A percentile compares a stretch with the other conserved stretches of the same genome.
Conservation (phyloP, 2,888 invertebrate species). For the Ornithoptera priamus region DNA sequence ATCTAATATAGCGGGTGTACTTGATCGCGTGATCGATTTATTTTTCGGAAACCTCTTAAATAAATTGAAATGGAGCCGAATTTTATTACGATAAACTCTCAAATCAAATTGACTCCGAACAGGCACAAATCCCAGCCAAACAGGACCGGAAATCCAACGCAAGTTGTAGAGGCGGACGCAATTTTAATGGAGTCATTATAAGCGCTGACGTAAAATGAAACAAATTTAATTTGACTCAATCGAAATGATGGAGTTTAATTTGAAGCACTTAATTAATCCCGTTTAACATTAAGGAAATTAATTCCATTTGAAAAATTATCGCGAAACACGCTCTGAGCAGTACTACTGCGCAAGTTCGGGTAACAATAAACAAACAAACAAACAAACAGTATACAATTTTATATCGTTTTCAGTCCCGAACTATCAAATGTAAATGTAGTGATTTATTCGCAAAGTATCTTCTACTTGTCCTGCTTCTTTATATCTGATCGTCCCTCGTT, state of each 20-base stretch:
- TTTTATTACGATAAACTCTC: constrained; percentile 26
- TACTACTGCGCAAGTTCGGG: too few relatives aligned
- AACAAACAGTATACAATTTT: too few relatives aligned
- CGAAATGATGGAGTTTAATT: constrained; percentile 16
- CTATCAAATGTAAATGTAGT: too few relatives aligned
- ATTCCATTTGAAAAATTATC: too few relatives aligned
- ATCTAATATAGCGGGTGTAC: too few relatives aligned
- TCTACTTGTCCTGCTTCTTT: too few relatives aligned
- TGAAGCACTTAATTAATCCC: constrained; percentile 7
- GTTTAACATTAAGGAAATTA: constrained; percentile 2
- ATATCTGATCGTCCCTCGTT: too few relatives aligned
- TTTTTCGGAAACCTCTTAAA: constrained; percentile 23
- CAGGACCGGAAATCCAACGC: constrained; percentile 11
- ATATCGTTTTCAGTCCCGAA: too few relatives aligned
- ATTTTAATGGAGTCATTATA: constrained; percentile 33
- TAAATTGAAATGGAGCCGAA: constrained; percentile 22
- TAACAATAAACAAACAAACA: too few relatives aligned
- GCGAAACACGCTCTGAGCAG: too few relatives aligned
- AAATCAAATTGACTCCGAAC: constrained; percentile 31
- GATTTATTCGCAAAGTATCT: too few relatives aligned
- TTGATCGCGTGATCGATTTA: constrained; percentile 1
- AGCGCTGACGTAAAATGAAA: constrained; percentile 25
- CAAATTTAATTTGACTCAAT: constrained; percentile 17
- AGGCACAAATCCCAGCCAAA: constrained; percentile 27
- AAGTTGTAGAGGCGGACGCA: constrained; percentile 23